Percentiles rank a stretch among this genome's conserved stretches.
phyloP scores from a whole-genome alignment of 2,797 vertebrate genomes.

The Pseudochirops corinnae region DNA sequence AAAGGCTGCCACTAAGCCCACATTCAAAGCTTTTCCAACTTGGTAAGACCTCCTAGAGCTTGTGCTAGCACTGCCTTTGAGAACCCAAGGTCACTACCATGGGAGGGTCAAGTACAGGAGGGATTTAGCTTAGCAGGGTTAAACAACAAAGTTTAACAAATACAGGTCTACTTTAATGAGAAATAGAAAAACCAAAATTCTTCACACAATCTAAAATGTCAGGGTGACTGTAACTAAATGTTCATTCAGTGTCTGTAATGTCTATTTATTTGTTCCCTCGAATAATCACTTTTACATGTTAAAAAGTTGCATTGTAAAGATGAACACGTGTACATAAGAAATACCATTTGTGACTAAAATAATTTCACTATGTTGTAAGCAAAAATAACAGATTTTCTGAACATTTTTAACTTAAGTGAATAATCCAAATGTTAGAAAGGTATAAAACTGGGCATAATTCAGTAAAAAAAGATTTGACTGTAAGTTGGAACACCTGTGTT shows the following conservation, averaged over 20 bases:
- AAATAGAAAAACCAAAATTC: conserved; percentile 30
- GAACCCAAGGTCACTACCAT: neutral
- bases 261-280: conserved; percentile 8
- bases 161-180: neutral
- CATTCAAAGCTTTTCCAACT: neutral
- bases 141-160: conserved; percentile 37
- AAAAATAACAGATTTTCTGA: conserved; percentile 58
- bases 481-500: conserved; percentile 45
- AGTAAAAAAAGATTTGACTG: conserved; percentile 64
- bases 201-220: neutral
- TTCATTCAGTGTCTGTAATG: neutral
- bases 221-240: neutral
- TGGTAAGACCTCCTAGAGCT: neutral
- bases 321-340: conserved; percentile 45
- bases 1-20: neutral
- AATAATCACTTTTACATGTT: conserved; percentile 45
- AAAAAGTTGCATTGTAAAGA: conserved; percentile 61
- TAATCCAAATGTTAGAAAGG: conserved; percentile 54
- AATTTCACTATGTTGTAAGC: conserved; percentile 51
- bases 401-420: conserved; percentile 64
- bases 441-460: conserved; percentile 63
- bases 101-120: neutral
- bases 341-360: conserved; percentile 22
- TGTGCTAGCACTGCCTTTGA: neutral
- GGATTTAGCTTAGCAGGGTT: neutral